Evolutionary conservation across 2,113 vertebrate species (phyloP).

Genomic region (Myodes glareolus): DNA sequence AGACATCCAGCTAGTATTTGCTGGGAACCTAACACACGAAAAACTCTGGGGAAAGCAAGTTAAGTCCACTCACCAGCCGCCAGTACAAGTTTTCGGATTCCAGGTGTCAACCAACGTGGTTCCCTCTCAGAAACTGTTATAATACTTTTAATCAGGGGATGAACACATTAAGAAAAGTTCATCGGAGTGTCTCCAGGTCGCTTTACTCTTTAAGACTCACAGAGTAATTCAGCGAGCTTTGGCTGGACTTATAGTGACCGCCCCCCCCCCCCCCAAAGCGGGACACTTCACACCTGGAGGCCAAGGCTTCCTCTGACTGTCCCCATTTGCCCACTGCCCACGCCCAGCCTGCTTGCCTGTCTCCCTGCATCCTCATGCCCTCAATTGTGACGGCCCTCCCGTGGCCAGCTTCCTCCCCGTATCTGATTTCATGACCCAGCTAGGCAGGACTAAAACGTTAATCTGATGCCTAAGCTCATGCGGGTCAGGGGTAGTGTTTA

Average conservation of each 20-base stretch:
- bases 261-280: neutral
- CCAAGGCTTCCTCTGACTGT: neutral
- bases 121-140: neutral
- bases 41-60: neutral
- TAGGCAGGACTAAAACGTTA: constrained; percentile 33
- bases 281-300: neutral
- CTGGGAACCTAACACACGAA: neutral
- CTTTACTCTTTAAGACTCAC: neutral
- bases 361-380: neutral
- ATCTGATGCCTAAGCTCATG: neutral
- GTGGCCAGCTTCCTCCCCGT: constrained; percentile 32
- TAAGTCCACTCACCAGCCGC: neutral
- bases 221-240: neutral
- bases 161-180: neutral
- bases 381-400: neutral
- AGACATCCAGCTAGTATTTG: neutral
- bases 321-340: neutral
- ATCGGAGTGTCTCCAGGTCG: neutral
- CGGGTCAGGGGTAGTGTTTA: neutral
- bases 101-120: neutral
- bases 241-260: neutral
- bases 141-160: neutral
- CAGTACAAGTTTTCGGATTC: neutral
- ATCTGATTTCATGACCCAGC: constrained; percentile 66
- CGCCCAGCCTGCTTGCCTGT: neutral